These are phyloP conservation scores for Columba livia DNA, from an alignment of 2,113 vertebrate genomes.

Conservation along the genomic window DNA sequence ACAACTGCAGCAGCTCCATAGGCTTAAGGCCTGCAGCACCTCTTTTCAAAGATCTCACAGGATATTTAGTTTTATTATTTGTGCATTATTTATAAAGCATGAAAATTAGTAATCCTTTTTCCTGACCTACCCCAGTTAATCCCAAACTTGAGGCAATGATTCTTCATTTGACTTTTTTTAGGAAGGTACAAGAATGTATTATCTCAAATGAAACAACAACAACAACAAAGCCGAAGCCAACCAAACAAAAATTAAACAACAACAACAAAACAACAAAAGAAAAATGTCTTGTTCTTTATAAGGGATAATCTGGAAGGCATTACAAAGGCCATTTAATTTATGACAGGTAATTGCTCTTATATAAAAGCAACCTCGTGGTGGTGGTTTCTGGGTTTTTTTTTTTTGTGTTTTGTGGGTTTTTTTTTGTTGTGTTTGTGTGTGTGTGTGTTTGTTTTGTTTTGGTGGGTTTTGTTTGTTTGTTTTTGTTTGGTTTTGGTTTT, in stretches of 20 bases:
- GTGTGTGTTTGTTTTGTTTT: too few relatives aligned
- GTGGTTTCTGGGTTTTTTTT: background rate
- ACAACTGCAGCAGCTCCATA: background rate
- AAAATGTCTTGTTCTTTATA: background rate
- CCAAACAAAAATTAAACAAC: background rate
- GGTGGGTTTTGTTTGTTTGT: background rate
- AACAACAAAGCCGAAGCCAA: background rate
- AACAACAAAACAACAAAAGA: background rate
- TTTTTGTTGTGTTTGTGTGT: too few relatives aligned
- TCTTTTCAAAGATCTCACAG: background rate
- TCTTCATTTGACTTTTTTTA: background rate
- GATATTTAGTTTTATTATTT: background rate
- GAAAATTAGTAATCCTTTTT: background rate
- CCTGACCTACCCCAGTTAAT: background rate
- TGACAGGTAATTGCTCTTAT: background rate
- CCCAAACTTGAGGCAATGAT: background rate
- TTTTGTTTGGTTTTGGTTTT: background rate
- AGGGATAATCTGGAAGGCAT: background rate
- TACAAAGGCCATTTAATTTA: background rate
- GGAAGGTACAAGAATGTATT: background rate
- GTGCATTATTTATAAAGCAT: background rate
- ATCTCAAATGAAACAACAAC: background rate
- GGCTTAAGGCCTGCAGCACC: background rate
- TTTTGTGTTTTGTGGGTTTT: too few relatives aligned
- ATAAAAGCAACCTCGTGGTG: background rate